Evolutionary conservation across 2,113 vertebrate species (phyloP).

Genomic region (Acrocephalus kingi): DNA sequence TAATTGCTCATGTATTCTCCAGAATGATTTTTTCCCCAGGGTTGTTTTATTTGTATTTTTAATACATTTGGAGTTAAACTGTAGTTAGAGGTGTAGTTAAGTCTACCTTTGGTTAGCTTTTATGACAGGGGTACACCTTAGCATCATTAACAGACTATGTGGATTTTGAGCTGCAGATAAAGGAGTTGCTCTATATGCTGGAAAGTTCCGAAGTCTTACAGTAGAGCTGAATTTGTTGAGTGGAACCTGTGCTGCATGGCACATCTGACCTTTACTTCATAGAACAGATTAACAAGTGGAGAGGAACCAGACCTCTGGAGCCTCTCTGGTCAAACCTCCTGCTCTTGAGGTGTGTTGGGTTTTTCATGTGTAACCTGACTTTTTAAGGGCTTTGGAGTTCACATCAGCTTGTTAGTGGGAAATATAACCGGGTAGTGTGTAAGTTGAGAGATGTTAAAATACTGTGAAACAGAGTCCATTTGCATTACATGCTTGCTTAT

Average conservation of each 20-base stretch:
- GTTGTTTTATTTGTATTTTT: neutral
- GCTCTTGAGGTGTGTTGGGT: neutral
- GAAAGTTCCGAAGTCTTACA: neutral
- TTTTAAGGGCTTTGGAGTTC: neutral
- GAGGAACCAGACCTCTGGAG: neutral
- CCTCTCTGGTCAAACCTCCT: neutral
- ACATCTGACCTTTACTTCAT: neutral
- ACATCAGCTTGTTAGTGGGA: neutral
- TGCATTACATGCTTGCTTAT: neutral
- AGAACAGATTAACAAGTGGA: neutral
- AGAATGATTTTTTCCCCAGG: rapidly evolving
- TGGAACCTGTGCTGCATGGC: neutral
- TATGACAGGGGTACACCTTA: neutral
- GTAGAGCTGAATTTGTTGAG: neutral
- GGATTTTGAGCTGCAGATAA: neutral
- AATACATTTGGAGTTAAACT: neutral
- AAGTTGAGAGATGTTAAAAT: neutral
- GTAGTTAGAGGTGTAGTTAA: neutral
- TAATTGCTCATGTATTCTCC: neutral
- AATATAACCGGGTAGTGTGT: neutral
- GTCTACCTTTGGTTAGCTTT: neutral
- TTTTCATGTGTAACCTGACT: neutral
- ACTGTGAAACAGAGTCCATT: neutral
- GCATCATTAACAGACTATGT: neutral
- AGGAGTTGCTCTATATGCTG: neutral